These are phyloP conservation scores for Mohoua ochrocephala DNA, from an alignment of 2,113 vertebrate genomes.

Conservation along the genomic window DNA sequence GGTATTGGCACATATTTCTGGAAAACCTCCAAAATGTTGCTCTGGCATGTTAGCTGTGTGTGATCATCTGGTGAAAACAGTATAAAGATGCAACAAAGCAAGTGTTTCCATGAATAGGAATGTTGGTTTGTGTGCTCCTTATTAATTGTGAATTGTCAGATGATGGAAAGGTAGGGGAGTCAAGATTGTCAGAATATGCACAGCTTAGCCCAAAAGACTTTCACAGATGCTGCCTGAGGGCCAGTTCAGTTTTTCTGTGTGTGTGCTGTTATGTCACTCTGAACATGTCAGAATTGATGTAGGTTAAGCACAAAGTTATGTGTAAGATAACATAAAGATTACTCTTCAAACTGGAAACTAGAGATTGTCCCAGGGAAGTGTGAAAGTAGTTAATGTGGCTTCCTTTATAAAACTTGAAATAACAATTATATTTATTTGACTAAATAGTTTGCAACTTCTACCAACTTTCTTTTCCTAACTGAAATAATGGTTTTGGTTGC, in stretches of 20 bases:
- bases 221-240: neutral
- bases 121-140: neutral
- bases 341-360: neutral
- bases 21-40: neutral
- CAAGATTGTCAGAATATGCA: neutral
- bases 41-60: neutral
- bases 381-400: neutral
- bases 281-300: neutral
- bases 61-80: neutral
- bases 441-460: neutral
- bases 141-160: neutral
- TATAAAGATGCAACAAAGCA: neutral
- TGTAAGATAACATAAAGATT: neutral
- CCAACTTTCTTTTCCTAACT: neutral
- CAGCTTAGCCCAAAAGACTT: neutral
- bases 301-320: neutral
- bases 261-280: neutral
- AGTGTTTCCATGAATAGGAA: neutral
- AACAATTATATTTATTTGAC: neutral
- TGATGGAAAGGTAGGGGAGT: neutral
- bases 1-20: conserved; percentile 67
- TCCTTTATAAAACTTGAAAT: neutral
- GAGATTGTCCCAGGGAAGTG: neutral
- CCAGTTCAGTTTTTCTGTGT: neutral
- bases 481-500: neutral